A percentile compares a stretch with the other conserved stretches of the same genome.
Conservation (phyloP, 2,797 vertebrate species). For the Corythornis leucogaster region DNA sequence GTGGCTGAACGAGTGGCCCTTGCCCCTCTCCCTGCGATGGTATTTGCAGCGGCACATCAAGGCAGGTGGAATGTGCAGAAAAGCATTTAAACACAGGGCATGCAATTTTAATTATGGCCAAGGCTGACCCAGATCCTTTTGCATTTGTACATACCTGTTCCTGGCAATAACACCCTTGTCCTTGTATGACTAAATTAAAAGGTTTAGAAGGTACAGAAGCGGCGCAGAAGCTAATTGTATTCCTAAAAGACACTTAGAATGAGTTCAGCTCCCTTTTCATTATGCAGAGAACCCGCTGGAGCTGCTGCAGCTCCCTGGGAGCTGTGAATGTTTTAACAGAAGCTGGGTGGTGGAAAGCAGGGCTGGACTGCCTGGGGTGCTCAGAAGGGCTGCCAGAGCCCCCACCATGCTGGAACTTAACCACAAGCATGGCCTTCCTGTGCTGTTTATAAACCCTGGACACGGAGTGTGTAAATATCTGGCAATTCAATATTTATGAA, state of each 20-base stretch:
- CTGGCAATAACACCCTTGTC: slow-evolving; percentile 3
- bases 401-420: neutral
- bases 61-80: neutral
- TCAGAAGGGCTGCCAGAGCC: neutral
- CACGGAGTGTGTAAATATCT: neutral
- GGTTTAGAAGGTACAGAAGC: neutral
- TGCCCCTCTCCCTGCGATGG: neutral
- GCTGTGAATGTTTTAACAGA: neutral
- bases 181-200: neutral
- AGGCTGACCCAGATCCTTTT: slow-evolving; percentile 17
- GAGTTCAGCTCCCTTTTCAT: slow-evolving; percentile 19
- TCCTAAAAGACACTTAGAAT: slow-evolving; percentile 23
- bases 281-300: neutral
- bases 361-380: fast-evolving
- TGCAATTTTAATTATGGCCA: neutral
- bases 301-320: slow-evolving; percentile 11
- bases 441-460: neutral
- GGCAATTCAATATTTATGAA: neutral
- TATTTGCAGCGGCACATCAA: neutral
- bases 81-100: neutral
- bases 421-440: fast-evolving
- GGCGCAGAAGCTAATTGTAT: slow-evolving; percentile 29
- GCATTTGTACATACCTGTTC: neutral
- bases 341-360: neutral
- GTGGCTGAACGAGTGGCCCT: neutral